Conservation (phyloP, 1,140 invertebrate genomes). For the Oryzaephilus surinamensis region DNA sequence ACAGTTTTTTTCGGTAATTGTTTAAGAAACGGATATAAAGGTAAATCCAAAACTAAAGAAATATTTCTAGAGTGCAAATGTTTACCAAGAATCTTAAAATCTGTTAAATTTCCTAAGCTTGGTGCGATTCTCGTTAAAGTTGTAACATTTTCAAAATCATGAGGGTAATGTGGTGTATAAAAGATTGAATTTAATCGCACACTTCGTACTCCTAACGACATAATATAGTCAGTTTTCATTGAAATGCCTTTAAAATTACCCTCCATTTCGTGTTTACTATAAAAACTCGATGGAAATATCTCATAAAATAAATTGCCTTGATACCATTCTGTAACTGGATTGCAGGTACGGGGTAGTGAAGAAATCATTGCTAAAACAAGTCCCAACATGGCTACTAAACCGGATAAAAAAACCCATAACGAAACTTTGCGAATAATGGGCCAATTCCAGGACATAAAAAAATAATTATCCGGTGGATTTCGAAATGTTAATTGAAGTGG, state of each 20-base stretch:
- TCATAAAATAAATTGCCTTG: slow-evolving; percentile 73
- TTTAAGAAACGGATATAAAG: slow-evolving; percentile 49
- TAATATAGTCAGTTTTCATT: slow-evolving; percentile 55
- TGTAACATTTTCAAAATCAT: slow-evolving; percentile 53
- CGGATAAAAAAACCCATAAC: slow-evolving; percentile 58
- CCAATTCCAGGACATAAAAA: slow-evolving; percentile 75
- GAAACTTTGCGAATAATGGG: slow-evolving; percentile 58
- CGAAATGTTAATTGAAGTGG: slow-evolving; percentile 45
- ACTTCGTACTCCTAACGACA: slow-evolving; percentile 51
- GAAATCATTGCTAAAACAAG: slow-evolving; percentile 58
- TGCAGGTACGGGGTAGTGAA: slow-evolving; percentile 58
- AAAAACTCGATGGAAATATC: slow-evolving; percentile 71
- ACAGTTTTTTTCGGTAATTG: slow-evolving; percentile 24
- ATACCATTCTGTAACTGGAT: slow-evolving; percentile 61
- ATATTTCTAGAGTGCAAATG: slow-evolving; percentile 56
- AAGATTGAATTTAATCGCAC: slow-evolving; percentile 69
- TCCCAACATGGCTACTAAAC: slow-evolving; percentile 54
- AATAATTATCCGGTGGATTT: slow-evolving; percentile 47
- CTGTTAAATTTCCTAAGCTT: slow-evolving; percentile 50
- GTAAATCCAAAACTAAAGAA: slow-evolving; percentile 61
- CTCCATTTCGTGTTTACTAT: slow-evolving; percentile 60
- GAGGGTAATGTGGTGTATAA: slow-evolving; percentile 52
- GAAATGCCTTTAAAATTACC: slow-evolving; percentile 62
- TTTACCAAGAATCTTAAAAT: slow-evolving; percentile 51
- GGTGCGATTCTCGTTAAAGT: slow-evolving; percentile 50